Base-by-base conservation (phyloP, 2,888 invertebrate genomes). In the Embidobia sp. region DNA sequence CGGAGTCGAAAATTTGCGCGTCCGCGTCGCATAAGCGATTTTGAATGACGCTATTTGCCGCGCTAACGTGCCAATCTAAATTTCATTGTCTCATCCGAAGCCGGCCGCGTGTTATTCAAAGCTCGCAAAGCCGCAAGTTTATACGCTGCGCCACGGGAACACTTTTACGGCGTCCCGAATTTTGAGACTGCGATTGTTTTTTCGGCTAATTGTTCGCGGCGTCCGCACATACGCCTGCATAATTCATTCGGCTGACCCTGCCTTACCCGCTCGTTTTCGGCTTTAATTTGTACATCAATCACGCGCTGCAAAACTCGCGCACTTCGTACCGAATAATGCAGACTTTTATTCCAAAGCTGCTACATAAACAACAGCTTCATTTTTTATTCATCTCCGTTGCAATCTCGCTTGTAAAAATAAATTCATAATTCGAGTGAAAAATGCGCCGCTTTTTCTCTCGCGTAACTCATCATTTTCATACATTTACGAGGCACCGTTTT, bases 181-280 rank as follows among this genome's bases (percentile, higher is more conserved):
- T n/a, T n/a, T n/a, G n/a, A n/a, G 55, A 77, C 42, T 81, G 69
- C 63, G 79, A 79, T 82, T 84, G 84, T 40, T 44, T 57, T 44
- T 57, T 42, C 27, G 8, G 19, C 29, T 55, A 55, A 55, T 55
- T 55, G 26, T 7, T 11, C 27, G 19, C 11, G 16, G 48, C 11
- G 6, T 19, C 11, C 11, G 22, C 55, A 44, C 19, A 29, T 42
- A 44, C 29, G 16, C 6, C n/a, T 61, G 61, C 48, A 48, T 61
- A 61, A 61, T 61, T 61, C 35, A 61, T 59, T 19, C 46, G 11
- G 29, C n/a, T n/a, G n/a, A 42, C 16, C 18, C 27, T 16, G 7
- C 6, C 31, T 16, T 37, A 35, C 16, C 29, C 29, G 11, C 11
- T 18, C 18, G 55, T 26, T 46, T 15, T 46, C 33, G 8, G 22